Base-by-base conservation (phyloP, 1,140 invertebrate genomes). In the Drosophila orosa region DNA sequence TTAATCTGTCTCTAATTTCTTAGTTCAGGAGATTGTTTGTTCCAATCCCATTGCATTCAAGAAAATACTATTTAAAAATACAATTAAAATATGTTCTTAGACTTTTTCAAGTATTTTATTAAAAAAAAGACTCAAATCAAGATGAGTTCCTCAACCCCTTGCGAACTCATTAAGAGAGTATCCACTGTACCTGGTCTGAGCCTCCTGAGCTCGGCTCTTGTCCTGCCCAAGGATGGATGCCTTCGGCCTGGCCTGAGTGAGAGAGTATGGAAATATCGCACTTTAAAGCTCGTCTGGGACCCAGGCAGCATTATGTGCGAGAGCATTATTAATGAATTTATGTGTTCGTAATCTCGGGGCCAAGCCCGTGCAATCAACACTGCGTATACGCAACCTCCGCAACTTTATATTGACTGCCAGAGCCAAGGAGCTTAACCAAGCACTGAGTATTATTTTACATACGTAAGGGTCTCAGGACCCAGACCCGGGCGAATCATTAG, bases 311-410 rank as follows among this genome's bases (percentile, higher is more conserved):
- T 75, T 71, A 84, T 84, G 81, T 66, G 78, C 57, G 65, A 81
- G 52, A 45, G 83, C 68, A 78, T 82, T 74, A 81, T 87, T 82
- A 82, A 85, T 85, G 78, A 67, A 82, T 85, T 86, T 86, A 81
- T 81, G 67, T 58, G 83, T 76, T 57, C 71, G 61, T 47, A 86
- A 82, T 78, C 69, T 54, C 74, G 37, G 37, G 58, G 52, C 66
- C 57, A 67, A 22, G 9, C 33, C 10, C 39, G n/a, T 27, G 39
- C 63, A 68, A 67, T 55, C 62, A 45, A 24, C 35, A 59, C 39
- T 40, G 44, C 35, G 29, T 31, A 48, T 44, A 69, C 37, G 27
- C 19, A 42, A 65, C 19, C 55, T 52, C 25, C 25, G 52, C 27
- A 24, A 47, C 17, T 27, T 48, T 19, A 48, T 56, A 71, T 54